Conservation (phyloP, 2,888 invertebrate species). For the Rhagium mordax region DNA sequence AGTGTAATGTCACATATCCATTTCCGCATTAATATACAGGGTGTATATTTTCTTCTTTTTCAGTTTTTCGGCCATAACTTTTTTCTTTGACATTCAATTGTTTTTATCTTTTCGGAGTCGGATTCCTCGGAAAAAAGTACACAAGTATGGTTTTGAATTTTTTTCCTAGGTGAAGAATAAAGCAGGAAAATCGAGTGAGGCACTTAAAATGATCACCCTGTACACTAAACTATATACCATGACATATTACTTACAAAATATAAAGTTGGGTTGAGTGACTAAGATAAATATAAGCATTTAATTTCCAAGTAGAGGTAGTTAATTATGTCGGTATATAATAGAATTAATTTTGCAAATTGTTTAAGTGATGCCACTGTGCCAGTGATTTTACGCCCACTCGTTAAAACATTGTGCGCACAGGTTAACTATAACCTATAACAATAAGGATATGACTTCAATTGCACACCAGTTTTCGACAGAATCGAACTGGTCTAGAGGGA, state of each 20-base stretch:
- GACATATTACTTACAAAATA: not conserved
- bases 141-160: too few relatives aligned
- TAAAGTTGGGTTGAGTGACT: constrained; percentile 4
- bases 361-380: constrained; percentile 36
- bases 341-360: constrained; percentile 43
- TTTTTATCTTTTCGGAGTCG: too few relatives aligned
- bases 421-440: constrained; percentile 56
- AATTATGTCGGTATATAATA: constrained; percentile 33
- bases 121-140: too few relatives aligned
- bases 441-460: constrained; percentile 48
- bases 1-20: too few relatives aligned
- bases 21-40: too few relatives aligned
- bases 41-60: too few relatives aligned
- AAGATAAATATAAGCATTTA: constrained; percentile 21
- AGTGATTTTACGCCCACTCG: constrained; percentile 39
- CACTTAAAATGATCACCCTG: too few relatives aligned
- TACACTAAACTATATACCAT: not conserved
- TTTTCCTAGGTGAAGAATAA: too few relatives aligned
- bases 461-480: constrained; percentile 31
- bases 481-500: constrained; percentile 10
- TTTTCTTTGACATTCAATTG: too few relatives aligned
- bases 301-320: not conserved
- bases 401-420: constrained; percentile 44
- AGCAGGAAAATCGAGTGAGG: too few relatives aligned
- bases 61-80: too few relatives aligned